A percentile compares a stretch with the other conserved stretches of the same genome.
phyloP scores from a whole-genome alignment of 2,113 vertebrate genomes.

The Scomber scombrus region DNA sequence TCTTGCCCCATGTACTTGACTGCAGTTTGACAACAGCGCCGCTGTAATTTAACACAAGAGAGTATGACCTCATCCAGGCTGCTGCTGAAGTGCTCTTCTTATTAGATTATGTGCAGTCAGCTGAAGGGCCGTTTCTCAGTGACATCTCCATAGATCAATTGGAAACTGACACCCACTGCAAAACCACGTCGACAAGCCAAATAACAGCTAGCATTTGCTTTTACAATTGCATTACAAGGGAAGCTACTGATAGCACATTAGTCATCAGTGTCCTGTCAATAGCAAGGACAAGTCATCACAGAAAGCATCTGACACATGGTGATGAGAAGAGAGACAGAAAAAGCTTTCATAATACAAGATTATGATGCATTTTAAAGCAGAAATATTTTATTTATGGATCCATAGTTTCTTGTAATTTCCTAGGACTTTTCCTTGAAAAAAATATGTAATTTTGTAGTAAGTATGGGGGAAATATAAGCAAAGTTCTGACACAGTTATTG shows the following conservation, averaged over 20 bases:
- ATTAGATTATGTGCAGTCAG: slow-evolving; percentile 64
- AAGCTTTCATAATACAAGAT: too few relatives aligned
- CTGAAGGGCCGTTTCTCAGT: slow-evolving; percentile 27
- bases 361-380: too few relatives aligned
- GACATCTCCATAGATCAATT: slow-evolving; percentile 49
- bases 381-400: too few relatives aligned
- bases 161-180: slow-evolving; percentile 50
- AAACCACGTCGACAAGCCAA: slow-evolving; percentile 15
- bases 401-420: too few relatives aligned
- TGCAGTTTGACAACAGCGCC: slow-evolving; percentile 31
- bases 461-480: too few relatives aligned
- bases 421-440: too few relatives aligned
- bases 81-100: slow-evolving; percentile 44
- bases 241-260: slow-evolving; percentile 19
- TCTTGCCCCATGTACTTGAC: slow-evolving; percentile 3
- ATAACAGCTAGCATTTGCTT: slow-evolving; percentile 31
- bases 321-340: neutral
- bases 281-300: slow-evolving; percentile 9
- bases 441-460: too few relatives aligned
- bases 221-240: slow-evolving; percentile 51
- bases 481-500: too few relatives aligned
- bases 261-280: slow-evolving; percentile 11
- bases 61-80: slow-evolving; percentile 52
- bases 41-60: slow-evolving; percentile 36
- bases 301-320: neutral